Evolutionary conservation across 2,113 vertebrate species (phyloP).

Genomic region (Paramormyrops kingsleyae): DNA sequence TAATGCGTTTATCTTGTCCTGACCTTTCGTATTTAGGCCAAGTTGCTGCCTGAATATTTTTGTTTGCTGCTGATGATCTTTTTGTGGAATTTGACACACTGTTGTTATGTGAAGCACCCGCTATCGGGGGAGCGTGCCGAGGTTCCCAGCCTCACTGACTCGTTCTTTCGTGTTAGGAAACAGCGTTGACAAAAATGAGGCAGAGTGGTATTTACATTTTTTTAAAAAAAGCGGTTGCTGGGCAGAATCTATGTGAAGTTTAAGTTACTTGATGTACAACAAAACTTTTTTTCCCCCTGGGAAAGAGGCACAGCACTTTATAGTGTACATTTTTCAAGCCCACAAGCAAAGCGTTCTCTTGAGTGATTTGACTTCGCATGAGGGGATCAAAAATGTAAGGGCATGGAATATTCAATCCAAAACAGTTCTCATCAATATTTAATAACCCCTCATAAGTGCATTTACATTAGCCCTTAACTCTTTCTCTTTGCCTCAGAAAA

Average conservation of each 20-base stretch:
- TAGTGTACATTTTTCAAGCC: background rate
- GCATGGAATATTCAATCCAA: conserved; percentile 14
- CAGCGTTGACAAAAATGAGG: background rate
- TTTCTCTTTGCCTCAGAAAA: background rate
- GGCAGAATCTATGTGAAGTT: background rate
- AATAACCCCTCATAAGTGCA: background rate
- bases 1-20: background rate
- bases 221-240: background rate
- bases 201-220: background rate
- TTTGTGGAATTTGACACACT: background rate
- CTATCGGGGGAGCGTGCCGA: background rate
- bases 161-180: background rate
- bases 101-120: background rate
- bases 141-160: background rate
- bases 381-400: background rate
- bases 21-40: background rate
- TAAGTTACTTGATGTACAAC: background rate
- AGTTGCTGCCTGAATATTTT: background rate
- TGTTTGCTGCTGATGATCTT: background rate
- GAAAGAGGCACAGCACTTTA: background rate
- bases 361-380: background rate
- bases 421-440: conserved; percentile 8
- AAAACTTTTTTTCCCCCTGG: background rate
- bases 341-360: background rate
- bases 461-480: background rate